Conservation (phyloP, 1,140 invertebrate genomes). For the Meloidogyne exigua region DNA sequence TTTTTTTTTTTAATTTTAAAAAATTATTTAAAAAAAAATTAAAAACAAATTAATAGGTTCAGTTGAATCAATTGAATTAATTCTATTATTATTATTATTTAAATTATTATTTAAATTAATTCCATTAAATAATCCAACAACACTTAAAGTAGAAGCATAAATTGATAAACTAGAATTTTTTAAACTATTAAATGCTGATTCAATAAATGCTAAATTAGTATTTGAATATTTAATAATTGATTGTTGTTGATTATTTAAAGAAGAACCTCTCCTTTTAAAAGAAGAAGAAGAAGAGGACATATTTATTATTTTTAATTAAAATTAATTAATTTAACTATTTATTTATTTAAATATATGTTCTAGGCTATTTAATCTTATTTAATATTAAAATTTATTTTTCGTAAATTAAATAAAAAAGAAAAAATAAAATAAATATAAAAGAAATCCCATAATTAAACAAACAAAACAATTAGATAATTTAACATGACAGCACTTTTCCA, state of each 20-base stretch:
- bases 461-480: no score
- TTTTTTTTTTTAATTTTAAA: background rate
- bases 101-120: background rate
- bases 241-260: background rate
- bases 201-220: slow-evolving; percentile 13
- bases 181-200: slow-evolving; percentile 19
- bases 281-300: no score
- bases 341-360: no score
- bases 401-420: no score
- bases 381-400: no score
- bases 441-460: no score
- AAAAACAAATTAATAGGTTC: slow-evolving; percentile 16
- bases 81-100: background rate
- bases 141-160: slow-evolving; percentile 28
- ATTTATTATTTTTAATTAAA: no score
- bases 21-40: background rate
- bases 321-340: no score
- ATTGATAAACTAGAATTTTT: slow-evolving; percentile 24
- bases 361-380: no score
- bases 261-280: slow-evolving; percentile 6
- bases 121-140: slow-evolving; percentile 16
- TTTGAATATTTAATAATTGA: background rate
- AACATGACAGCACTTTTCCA: no score
- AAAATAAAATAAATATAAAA: no score
- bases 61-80: slow-evolving; percentile 9